These are phyloP conservation scores for Brachionus rubens DNA, from an alignment of 1,140 invertebrate species.

Conservation along the genomic window DNA sequence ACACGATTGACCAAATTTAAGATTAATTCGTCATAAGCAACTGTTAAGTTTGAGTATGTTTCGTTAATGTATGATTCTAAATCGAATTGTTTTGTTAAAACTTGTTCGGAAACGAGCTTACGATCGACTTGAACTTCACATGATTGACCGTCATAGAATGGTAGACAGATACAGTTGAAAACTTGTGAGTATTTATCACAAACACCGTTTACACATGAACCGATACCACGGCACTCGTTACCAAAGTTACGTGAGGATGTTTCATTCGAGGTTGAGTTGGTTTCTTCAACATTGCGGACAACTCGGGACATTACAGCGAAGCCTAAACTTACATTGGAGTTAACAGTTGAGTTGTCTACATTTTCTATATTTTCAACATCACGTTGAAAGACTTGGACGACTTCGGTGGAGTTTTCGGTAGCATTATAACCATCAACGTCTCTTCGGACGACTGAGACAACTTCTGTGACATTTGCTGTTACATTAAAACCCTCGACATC, in stretches of 20 bases:
- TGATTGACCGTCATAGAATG: neutral
- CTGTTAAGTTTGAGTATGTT: neutral
- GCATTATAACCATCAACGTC: neutral
- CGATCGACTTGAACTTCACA: neutral
- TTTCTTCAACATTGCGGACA: neutral
- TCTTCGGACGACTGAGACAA: no score
- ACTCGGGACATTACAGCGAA: no score
- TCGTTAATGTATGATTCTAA: neutral
- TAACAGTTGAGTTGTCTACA: neutral
- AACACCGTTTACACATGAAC: constrained; percentile 7
- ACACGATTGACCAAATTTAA: constrained; percentile 2
- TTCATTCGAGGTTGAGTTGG: no score
- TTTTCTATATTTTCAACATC: neutral
- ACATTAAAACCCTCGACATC: no score
- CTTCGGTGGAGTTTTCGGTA: neutral
- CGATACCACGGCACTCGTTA: constrained; percentile 5
- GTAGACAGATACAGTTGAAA: neutral
- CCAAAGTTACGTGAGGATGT: neutral
- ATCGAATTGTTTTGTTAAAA: neutral
- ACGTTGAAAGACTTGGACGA: neutral
- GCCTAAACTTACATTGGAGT: neutral
- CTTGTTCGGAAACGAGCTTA: neutral
- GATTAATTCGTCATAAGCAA: neutral
- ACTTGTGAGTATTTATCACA: constrained; percentile 3
- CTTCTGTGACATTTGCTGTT: no score